Base-by-base conservation (phyloP, 2,113 vertebrate species). In the Agelaius phoeniceus region DNA sequence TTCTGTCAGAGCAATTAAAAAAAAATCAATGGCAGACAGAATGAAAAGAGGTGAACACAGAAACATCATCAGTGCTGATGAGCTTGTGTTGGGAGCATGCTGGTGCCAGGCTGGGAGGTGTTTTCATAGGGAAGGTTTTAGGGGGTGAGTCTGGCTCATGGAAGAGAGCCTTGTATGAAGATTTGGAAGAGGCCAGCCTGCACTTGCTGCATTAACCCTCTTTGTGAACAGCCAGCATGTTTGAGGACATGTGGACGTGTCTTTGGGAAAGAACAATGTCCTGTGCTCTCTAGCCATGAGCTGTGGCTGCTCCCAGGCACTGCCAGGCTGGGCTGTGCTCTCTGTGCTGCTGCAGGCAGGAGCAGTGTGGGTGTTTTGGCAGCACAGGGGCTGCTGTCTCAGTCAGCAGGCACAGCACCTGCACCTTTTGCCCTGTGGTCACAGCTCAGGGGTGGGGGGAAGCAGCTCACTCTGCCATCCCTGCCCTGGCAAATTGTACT, bases 401-500 rank as follows among this genome's bases (percentile, higher is more conserved):
- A 2, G 43, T 41, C 5, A 39, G n/a, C 48, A 39, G 31, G 17
- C 9, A 46, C 30, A 17, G 3, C 7, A 15, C 6, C 1, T 0
- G 16, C 24, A 9, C 1, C 1, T 35, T 63, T 24, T 43, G 62
- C 15, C 30, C 55, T 69, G 33, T 7, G 48, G 9, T 10, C 35
- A 14, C 43, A 17, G 0, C 57, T 48, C 1, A 0, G 41, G 6
- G 3, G 2, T 15, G 7, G 10, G 12, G 4, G 5, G 3, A n/a
- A 28, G 21, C 13, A 78, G 49, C 28, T 37, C 2, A 20, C 41
- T 52, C 24, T 61, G 41, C 15, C 12, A 22, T 20, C 1, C 0
- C 51, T n/a, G 30, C 41, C 26, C 46, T 61, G 68, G 49, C 4
- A 39, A 8, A 10, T 61, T 51, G 7, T 14, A 46, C 37, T 37